These are phyloP conservation scores for Penaeus indicus DNA, from an alignment of 1,140 invertebrate species.

Conservation along the genomic window DNA sequence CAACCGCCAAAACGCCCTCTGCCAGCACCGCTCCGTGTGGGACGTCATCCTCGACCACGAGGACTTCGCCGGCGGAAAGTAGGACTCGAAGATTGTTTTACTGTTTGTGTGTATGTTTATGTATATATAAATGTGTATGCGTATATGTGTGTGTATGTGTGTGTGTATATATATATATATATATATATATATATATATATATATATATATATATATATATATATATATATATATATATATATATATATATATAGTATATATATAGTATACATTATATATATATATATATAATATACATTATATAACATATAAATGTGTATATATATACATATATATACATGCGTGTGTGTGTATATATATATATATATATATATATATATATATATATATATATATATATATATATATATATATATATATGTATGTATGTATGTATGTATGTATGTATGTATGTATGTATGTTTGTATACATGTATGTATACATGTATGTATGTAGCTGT, in stretches of 20 bases:
- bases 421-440: not conserved
- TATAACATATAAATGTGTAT: slow-evolving; percentile 37
- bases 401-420: not conserved
- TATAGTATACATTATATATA: slow-evolving; percentile 19
- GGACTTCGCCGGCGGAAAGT: slow-evolving; percentile 67
- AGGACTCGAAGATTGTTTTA: not conserved
- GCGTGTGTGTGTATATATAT: slow-evolving; percentile 17
- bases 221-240: slow-evolving; percentile 38
- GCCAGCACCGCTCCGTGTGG: slow-evolving; percentile 67
- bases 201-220: slow-evolving; percentile 33
- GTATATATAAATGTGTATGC: not conserved
- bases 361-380: slow-evolving; percentile 28
- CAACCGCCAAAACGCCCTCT: slow-evolving; percentile 70
- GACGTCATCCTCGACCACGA: slow-evolving; percentile 66
- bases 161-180: not conserved
- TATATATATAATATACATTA: slow-evolving; percentile 32
- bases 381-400: slow-evolving; percentile 20
- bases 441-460: not conserved
- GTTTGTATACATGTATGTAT: not conserved
- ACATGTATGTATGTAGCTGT: not conserved
- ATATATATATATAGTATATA: slow-evolving; percentile 31
- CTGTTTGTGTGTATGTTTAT: slow-evolving; percentile 23
- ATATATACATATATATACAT: slow-evolving; percentile 41
- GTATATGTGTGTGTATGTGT: not conserved
- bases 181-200: not conserved